These are phyloP conservation scores for Phragmatobia fuliginosa DNA, from an alignment of 2,888 invertebrate species.

Conservation along the genomic window DNA sequence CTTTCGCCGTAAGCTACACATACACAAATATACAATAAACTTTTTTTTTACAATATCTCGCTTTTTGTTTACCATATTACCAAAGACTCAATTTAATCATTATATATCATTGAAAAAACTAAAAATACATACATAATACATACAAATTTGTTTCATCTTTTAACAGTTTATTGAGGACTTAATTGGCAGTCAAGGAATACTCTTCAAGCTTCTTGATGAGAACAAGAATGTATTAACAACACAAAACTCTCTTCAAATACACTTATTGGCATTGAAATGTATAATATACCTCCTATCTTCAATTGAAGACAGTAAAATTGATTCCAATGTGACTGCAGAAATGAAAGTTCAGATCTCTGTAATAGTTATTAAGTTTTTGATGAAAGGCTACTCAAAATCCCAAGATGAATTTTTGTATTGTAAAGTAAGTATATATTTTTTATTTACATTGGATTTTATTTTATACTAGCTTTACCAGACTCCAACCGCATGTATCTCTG, in stretches of 20 bases:
- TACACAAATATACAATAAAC: too few relatives aligned
- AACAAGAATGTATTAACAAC: constrained; percentile 52
- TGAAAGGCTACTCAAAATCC: constrained; percentile 65
- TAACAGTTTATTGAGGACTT: constrained; percentile 74
- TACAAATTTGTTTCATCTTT: constrained; percentile 6
- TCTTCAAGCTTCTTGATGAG: constrained; percentile 66
- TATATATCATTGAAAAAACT: neutral
- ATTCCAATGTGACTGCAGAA: constrained; percentile 54
- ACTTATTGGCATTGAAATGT: constrained; percentile 72
- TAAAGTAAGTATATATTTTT: constrained; percentile 70
- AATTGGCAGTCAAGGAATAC: constrained; percentile 71
- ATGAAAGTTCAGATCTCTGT: constrained; percentile 71
- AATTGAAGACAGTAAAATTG: constrained; percentile 62
- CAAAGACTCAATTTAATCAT: too few relatives aligned
- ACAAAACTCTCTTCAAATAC: constrained; percentile 68
- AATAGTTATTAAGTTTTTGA: constrained; percentile 73
- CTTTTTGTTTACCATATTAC: too few relatives aligned
- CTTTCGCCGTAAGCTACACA: too few relatives aligned
- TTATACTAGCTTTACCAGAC: too few relatives aligned
- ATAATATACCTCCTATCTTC: constrained; percentile 62
- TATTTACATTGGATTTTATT: neutral
- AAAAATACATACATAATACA: too few relatives aligned
- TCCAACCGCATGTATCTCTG: too few relatives aligned
- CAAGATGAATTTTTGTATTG: constrained; percentile 81
- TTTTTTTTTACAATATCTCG: too few relatives aligned